Base-by-base conservation (phyloP, 2,113 vertebrate genomes). In the Etheostoma spectabile region DNA sequence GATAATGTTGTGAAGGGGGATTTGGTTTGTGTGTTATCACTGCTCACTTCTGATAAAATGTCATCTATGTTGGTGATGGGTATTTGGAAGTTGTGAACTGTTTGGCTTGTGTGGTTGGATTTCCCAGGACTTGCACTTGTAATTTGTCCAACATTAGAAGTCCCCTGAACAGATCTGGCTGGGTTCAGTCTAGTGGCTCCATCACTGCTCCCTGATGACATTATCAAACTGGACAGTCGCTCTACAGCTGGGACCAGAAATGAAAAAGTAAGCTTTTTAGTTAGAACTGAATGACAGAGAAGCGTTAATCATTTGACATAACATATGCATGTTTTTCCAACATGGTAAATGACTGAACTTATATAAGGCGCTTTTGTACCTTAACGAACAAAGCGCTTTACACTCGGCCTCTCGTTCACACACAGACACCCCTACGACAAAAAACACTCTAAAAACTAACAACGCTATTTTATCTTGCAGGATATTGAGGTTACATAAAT, bases 181-280 rank as follows among this genome's bases (percentile, higher is more conserved):
- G 84, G 51, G 46, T 93, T 93, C 10, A 53, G 33, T 49, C 75
- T 87, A 67, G 81, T 49, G 22, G 77, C 33, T 74, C 77, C 81
- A 52, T 94, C 95, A 49, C 85, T 64, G 52, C 91, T 91, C 6
- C 21, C 69, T 1, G 93, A 94, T 70, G 93, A 92, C 81, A 93
- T 84, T 49, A 92, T 92, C 69, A 93, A 80, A 83, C 86, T 94
- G 79, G 95, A 94, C 78, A 94, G 91, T 74, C 91, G 90, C 83
- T 95, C 95, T 89, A 94, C 92, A 95, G 94, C 97, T 98, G 93
- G 24, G 74, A 80, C 18, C 66, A 77, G 15, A 83, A 62, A 89
- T 19, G 30, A 59, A 76, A 79, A 60, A 62, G 18, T 22, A 19
- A 65, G 12, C 18, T 49, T 5, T 48, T 74, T 13, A 52, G 33